phyloP scores from a whole-genome alignment of 1,140 invertebrate genomes.

The Zaprionus ghesquierei region DNA sequence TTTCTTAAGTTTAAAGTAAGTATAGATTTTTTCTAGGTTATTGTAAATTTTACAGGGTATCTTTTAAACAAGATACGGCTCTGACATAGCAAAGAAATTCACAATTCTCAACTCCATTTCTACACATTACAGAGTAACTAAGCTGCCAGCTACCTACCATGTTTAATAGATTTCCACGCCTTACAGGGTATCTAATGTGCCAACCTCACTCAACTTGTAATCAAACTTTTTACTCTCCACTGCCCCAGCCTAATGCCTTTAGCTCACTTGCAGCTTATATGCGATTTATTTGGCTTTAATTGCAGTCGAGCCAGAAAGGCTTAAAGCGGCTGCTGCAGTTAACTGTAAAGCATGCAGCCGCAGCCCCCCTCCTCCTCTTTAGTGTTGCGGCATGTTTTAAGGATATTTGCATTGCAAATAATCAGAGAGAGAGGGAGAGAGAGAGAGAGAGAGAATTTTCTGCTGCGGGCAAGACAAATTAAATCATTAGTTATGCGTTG shows the following conservation, averaged over 20 bases:
- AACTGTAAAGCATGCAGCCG: neutral
- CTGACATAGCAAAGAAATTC: no score
- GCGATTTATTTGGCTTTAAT: conserved; percentile 13
- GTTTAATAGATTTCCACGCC: no score
- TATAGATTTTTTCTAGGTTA: neutral
- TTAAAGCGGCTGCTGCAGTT: conserved; percentile 3
- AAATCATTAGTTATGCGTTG: conserved; percentile 78
- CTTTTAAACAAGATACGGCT: no score
- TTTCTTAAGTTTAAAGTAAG: neutral
- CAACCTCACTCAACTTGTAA: neutral
- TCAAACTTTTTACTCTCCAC: neutral
- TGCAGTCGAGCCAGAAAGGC: neutral
- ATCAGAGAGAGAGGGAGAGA: conserved; percentile 76
- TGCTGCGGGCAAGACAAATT: conserved; percentile 61
- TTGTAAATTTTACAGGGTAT: neutral
- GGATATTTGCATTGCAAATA: conserved; percentile 74
- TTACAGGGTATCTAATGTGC: neutral
- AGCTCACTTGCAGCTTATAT: neutral
- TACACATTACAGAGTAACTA: no score
- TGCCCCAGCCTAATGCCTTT: neutral
- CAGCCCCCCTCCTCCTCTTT: neutral
- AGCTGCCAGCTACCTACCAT: no score
- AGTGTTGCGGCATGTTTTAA: neutral
- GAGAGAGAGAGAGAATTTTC: conserved; percentile 76
- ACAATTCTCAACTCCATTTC: no score